Base-by-base conservation (phyloP, 2,797 vertebrate species). In the Xiphorhynchus erythropygius region DNA sequence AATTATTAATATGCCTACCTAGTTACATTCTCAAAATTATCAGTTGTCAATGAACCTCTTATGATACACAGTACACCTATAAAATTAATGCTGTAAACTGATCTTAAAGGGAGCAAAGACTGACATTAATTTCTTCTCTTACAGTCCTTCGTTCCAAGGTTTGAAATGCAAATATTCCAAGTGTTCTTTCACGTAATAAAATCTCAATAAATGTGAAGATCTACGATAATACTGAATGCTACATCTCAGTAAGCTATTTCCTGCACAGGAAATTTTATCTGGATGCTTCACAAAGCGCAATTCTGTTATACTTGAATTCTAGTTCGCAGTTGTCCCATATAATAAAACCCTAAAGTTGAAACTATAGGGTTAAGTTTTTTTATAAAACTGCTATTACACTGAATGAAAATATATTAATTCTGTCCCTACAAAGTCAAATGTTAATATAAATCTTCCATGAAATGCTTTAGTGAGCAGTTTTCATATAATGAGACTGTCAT, bases 81-180 rank as follows among this genome's bases (percentile, higher is more conserved):
- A 70, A 93, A 92, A 70, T 65, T 63, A 84, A 69, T 81, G 35
- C 44, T 81, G 76, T 76, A 93, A 91, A 89, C 47, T 55, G 35
- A 67, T 89, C 69, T 86, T 83, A 33, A 71, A 87, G 62, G 35
- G 35, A 90, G 13, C 14, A 75, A 59, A 82, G 44, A 33, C 30
- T 87, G 47, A 77, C 80, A 49, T 63, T 57, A 65, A 65, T 82
- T 84, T 85, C 0, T 68, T 60, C 44, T 77, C 41, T 70, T 17
- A 32, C 9, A 49, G 13, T 65, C 5, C 16, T 57, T 62, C 18
- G 11, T 89, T 93, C 46, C 25, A 73, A 21, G 30, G 7, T 46
- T 84, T 81, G 47, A 87, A 76, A 89, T 67, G n/a, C 11, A 88
- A 75, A 39, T 19, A 55, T 81, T 35, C 7, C 27, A 35, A 62